Evolutionary conservation across 2,888 invertebrate genomes (phyloP).

Genomic region (Sinentomon sp.): DNA sequence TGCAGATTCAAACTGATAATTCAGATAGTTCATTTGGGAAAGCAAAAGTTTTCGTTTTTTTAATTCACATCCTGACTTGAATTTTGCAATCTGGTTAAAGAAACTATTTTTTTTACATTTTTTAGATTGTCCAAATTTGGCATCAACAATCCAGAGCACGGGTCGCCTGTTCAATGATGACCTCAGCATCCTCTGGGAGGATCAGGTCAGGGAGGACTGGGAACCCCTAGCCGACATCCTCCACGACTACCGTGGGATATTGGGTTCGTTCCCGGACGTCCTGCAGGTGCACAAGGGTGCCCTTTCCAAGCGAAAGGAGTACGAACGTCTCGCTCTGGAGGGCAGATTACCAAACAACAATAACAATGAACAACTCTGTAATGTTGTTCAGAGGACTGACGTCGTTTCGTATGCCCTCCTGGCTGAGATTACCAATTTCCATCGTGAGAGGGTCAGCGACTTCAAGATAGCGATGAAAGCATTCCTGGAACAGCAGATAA

Average conservation of each 20-base stretch:
- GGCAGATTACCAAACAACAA: no score
- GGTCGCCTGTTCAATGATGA: constrained; percentile 70
- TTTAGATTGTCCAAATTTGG: no score
- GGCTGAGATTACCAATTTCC: constrained; percentile 84
- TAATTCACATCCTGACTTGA: no score
- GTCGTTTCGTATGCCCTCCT: constrained; percentile 72
- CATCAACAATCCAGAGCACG: constrained; percentile 52
- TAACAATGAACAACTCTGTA: constrained; percentile 47
- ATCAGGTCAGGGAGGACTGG: constrained; percentile 69
- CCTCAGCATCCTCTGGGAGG: constrained; percentile 65
- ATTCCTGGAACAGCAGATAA: constrained; percentile 64
- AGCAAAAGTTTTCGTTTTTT: no score
- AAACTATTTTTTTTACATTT: no score
- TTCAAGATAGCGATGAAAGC: constrained; percentile 57
- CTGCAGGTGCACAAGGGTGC: constrained; percentile 62
- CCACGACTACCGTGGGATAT: constrained; percentile 78
- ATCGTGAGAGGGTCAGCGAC: constrained; percentile 55
- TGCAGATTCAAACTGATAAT: no score
- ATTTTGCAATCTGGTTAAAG: no score
- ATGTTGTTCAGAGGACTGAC: constrained; percentile 57
- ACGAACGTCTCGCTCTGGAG: constrained; percentile 46
- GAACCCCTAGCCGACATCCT: constrained; percentile 70
- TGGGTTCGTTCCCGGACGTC: constrained; percentile 69
- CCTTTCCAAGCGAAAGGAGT: constrained; percentile 65
- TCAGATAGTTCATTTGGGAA: no score